A percentile compares a stretch with the other conserved stretches of the same genome.
phyloP scores from a whole-genome alignment of 92 coral and sea anemone genomes.

The Porites lobata region DNA sequence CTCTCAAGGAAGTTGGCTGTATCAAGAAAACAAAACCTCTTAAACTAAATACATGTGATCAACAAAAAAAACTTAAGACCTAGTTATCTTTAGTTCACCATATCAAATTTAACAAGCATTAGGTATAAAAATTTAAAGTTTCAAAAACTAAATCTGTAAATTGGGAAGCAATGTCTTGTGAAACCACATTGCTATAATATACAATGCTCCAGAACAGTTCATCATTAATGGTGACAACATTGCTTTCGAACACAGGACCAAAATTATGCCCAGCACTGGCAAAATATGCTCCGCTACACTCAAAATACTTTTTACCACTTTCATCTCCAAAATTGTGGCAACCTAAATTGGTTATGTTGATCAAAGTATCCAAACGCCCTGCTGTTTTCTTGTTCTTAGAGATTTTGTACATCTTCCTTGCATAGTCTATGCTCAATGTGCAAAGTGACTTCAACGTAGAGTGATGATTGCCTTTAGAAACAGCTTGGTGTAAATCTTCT shows the following conservation, averaged over 20 bases:
- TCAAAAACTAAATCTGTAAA: conserved; percentile 73
- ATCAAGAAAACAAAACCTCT: too few relatives aligned
- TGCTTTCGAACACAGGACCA: conserved; percentile 87
- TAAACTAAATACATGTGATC: too few relatives aligned
- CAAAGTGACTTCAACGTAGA: conserved; percentile 56
- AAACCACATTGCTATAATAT: conserved; percentile 74
- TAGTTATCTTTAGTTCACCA: too few relatives aligned
- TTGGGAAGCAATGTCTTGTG: conserved; percentile 64
- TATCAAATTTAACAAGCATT: too few relatives aligned
- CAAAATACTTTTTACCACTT: conserved; percentile 7
- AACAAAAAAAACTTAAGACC: too few relatives aligned
- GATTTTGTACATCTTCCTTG: conserved; percentile 34
- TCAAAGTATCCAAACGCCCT: conserved; percentile 59
- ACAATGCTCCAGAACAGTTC: conserved; percentile 75
- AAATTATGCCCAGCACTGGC: conserved; percentile 70
- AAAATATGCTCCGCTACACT: conserved; percentile 73
- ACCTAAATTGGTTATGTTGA: conserved; percentile 71
- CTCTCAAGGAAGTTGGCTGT: too few relatives aligned
- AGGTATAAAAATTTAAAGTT: conserved; percentile 33
- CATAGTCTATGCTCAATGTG: conserved; percentile 43
- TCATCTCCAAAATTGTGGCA: conserved; percentile 44
- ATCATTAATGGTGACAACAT: conserved; percentile 73
- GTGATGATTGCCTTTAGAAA: conserved; percentile 63
- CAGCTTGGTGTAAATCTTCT: conserved; percentile 49
- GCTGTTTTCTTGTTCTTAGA: conserved; percentile 58